Conservation (phyloP, 1,140 invertebrate species). For the Teleopsis dalmanni region DNA sequence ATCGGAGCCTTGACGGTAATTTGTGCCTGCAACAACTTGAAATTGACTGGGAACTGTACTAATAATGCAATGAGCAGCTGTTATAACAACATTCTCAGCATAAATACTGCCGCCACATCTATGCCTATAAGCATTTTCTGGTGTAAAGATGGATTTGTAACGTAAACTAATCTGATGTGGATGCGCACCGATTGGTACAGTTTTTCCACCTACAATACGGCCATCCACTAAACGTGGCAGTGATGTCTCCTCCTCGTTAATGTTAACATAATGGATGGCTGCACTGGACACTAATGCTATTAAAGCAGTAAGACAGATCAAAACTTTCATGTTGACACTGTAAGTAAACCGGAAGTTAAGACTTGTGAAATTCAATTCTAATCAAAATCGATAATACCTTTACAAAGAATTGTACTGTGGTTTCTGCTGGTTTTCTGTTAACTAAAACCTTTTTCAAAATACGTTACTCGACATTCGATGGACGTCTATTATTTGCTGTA, state of each 20-base stretch:
- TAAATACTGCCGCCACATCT: slow-evolving; percentile 53
- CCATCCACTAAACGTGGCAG: neutral
- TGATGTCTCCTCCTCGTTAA: neutral
- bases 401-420: too few species aligned
- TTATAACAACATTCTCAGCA: slow-evolving; percentile 11
- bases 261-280: neutral
- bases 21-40: slow-evolving; percentile 29
- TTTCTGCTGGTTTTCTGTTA: too few species aligned
- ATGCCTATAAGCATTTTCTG: slow-evolving; percentile 24
- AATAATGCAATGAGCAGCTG: slow-evolving; percentile 41
- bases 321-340: too few species aligned
- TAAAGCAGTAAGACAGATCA: neutral
- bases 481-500: too few species aligned
- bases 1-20: slow-evolving; percentile 19
- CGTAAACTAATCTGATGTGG: slow-evolving; percentile 36
- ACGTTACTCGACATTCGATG: too few species aligned
- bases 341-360: too few species aligned
- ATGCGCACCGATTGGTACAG: slow-evolving; percentile 16
- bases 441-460: too few species aligned
- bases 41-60: slow-evolving; percentile 24
- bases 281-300: neutral
- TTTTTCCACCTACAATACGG: slow-evolving; percentile 33
- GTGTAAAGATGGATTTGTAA: slow-evolving; percentile 19
- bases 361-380: too few species aligned
- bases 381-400: too few species aligned